Evolutionary conservation across 2,113 vertebrate genomes (phyloP).

Genomic region (Antechinus stuartii): DNA sequence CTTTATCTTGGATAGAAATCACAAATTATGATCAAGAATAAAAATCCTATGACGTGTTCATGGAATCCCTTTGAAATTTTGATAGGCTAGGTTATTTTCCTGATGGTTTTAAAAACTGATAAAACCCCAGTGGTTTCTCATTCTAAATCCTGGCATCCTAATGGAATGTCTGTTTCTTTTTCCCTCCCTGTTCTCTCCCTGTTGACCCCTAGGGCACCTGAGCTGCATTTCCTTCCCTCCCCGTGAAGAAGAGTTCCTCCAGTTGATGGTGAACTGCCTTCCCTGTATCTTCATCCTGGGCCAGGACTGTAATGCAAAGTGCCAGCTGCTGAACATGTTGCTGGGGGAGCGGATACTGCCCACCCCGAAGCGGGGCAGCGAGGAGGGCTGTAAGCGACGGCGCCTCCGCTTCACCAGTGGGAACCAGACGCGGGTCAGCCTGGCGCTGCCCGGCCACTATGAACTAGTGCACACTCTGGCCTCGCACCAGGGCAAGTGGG

Average conservation of each 20-base stretch:
- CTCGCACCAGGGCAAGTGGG: constrained; percentile 93
- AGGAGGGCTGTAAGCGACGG: constrained; percentile 88
- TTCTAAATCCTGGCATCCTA: not conserved
- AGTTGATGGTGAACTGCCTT: constrained; percentile 88
- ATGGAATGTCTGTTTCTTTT: constrained; percentile 33
- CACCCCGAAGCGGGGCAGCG: constrained; percentile 77
- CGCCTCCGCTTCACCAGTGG: constrained; percentile 94
- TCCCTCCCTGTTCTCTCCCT: not conserved
- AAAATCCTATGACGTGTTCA: constrained; percentile 17
- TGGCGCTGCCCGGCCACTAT: constrained; percentile 94
- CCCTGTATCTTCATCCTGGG: constrained; percentile 94
- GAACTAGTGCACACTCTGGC: constrained; percentile 94
- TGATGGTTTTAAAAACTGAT: constrained; percentile 11
- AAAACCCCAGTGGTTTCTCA: constrained; percentile 27
- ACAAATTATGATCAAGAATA: constrained; percentile 6
- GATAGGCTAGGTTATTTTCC: constrained; percentile 20
- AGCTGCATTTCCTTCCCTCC: constrained; percentile 92
- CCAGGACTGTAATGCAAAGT: constrained; percentile 92
- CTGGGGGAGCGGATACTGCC: constrained; percentile 93
- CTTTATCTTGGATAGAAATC: constrained; percentile 18
- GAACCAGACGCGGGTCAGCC: constrained; percentile 89
- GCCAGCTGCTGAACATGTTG: constrained; percentile 93
- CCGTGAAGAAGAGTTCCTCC: constrained; percentile 94
- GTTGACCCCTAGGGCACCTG: constrained; percentile 83
- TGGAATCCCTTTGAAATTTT: constrained; percentile 36